Conservation (phyloP, 2,113 vertebrate species). For the Oreochromis spilurus region DNA sequence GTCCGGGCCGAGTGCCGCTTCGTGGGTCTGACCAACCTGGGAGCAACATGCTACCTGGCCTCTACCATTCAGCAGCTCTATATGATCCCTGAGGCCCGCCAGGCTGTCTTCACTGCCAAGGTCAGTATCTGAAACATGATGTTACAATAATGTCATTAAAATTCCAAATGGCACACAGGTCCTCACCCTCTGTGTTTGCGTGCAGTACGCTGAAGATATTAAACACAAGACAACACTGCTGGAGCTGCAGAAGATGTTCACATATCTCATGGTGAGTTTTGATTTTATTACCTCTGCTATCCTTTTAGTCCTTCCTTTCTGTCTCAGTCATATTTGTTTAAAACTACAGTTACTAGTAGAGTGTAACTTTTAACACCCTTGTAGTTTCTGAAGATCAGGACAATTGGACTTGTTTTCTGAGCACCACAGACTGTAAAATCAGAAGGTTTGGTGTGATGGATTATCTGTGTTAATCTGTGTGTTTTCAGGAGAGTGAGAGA, state of each 20-base stretch:
- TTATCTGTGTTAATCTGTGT: not conserved
- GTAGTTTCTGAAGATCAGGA: not conserved
- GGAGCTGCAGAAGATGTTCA: constrained; percentile 99
- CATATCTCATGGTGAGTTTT: constrained; percentile 90
- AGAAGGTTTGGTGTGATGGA: not conserved
- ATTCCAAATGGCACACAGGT: not conserved
- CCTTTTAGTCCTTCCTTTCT: not conserved
- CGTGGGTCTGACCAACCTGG: constrained; percentile 95
- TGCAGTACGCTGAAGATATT: constrained; percentile 95
- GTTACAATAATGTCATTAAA: not conserved
- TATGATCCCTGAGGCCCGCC: constrained; percentile 97
- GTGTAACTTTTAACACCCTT: not conserved
- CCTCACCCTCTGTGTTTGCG: constrained; percentile 3
- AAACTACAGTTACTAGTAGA: not conserved
- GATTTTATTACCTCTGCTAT: not conserved
- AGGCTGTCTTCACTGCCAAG: constrained; percentile 97
- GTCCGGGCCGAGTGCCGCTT: constrained; percentile 95
- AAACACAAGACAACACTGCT: constrained; percentile 98
- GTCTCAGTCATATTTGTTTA: not conserved
- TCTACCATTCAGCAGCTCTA: constrained; percentile 98
- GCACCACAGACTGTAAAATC: not conserved
- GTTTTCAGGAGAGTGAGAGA: constrained; percentile 89
- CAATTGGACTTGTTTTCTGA: not conserved
- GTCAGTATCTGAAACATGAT: constrained; percentile 53
- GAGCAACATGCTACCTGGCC: constrained; percentile 96